Evolutionary conservation across 2,888 invertebrate genomes (phyloP), one percentile per base, ranked within the genome.

Genomic region (Cheilosia vernalis): DNA sequence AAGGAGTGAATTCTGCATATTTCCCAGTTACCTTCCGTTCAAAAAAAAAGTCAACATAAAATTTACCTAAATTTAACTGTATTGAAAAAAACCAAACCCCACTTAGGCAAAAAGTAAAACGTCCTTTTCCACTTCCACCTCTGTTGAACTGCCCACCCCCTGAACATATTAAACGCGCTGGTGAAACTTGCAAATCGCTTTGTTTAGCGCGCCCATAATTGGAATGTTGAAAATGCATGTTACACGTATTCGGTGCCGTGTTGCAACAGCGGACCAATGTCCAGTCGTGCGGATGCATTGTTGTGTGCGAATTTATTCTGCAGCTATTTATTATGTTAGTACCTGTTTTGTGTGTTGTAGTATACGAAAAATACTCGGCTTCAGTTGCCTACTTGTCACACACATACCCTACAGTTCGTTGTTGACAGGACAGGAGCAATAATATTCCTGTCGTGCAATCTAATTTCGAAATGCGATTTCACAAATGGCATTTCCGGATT

Each of bases 211-310:
- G 49, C 74, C 76, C 61, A 70, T 80, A 84, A 80, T 84, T 84
- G 79, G 84, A 84, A 84, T 84, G 79, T 80, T 76, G 84, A 74
- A 83, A 84, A 84, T 79, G 70, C 79, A 84, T 70, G 69, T 84
- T 70, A 69, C 79, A 84, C 69, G 74, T 66, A 84, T 64, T 79
- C 58, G 69, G 37, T 77, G 66, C 70, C 27, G 67, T 63, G 10
- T 51, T 53, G 21, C 33, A 56, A 13, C 17, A 37, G 24, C 37
- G 9, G 47, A 19, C 24, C 33, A 15, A 30, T 33, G 27, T 56
- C 44, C 74, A 79, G 66, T 79, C 69, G 30, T 74, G 73, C 73
- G 19, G 67, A 49, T 53, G 24, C 17, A 17, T 27, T 64, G 42
- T 51, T 67, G 56, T 58, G 53, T 17, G 15, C 60, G 64, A 84